Conservation (phyloP, 1,140 invertebrate species). For the Meloidogyne hapla region DNA sequence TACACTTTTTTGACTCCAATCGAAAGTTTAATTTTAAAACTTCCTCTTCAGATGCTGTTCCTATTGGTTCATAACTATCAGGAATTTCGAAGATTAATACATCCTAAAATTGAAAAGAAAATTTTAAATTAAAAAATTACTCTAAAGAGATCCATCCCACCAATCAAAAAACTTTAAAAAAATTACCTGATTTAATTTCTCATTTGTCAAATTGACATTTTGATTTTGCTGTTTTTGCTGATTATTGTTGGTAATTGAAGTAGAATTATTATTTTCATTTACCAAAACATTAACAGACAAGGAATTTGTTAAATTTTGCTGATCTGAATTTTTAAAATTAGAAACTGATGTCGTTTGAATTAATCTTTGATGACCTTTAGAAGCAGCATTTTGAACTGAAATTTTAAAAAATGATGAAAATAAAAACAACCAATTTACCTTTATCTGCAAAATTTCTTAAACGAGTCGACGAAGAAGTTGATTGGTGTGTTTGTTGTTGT, state of each 20-base stretch:
- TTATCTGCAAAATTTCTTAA: constrained; percentile 48
- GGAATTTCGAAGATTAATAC: constrained; percentile 46
- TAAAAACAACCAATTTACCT: neutral
- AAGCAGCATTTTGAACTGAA: constrained; percentile 50
- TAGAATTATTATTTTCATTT: neutral
- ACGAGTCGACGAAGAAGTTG: constrained; percentile 25
- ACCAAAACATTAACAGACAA: constrained; percentile 17
- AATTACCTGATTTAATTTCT: neutral
- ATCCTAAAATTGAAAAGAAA: constrained; percentile 31
- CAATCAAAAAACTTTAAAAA: neutral
- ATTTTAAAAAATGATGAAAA: neutral
- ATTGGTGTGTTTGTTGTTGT: constrained; percentile 1
- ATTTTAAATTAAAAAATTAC: no score
- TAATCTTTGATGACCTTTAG: constrained; percentile 41
- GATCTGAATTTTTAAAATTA: constrained; percentile 24
- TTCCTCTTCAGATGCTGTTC: constrained; percentile 52
- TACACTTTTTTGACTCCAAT: constrained; percentile 29
- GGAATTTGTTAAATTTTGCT: constrained; percentile 22
- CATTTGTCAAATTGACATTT: neutral
- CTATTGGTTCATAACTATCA: constrained; percentile 46
- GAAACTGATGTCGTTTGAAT: constrained; percentile 38
- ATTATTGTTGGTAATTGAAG: neutral
- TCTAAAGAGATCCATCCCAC: neutral
- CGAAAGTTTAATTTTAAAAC: constrained; percentile 50
- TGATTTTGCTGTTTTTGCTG: neutral